Percentiles rank a stretch among this genome's conserved stretches.
phyloP scores from a whole-genome alignment of 1,140 invertebrate species.

The Andrena cerasifolii region DNA sequence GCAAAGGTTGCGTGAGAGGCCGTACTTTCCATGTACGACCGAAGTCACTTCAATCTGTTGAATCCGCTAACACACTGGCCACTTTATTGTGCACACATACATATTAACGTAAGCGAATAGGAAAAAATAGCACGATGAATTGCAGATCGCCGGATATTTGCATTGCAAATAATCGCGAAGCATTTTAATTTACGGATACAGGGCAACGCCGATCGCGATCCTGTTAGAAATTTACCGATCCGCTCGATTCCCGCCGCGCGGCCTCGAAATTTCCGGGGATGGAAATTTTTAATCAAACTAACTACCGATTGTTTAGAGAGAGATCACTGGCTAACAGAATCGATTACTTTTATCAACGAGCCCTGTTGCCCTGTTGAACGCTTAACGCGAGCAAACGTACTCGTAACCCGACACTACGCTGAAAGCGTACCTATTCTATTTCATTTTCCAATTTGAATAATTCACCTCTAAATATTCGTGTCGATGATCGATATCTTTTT shows the following conservation, averaged over 20 bases:
- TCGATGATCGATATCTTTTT: no score
- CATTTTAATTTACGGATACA: slow-evolving; percentile 39
- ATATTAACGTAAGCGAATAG: slow-evolving; percentile 22
- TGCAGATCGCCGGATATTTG: slow-evolving; percentile 22
- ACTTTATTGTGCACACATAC: slow-evolving; percentile 3
- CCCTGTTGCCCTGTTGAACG: background rate
- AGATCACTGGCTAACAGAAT: background rate
- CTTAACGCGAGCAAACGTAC: background rate
- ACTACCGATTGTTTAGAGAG: background rate
- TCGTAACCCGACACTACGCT: background rate
- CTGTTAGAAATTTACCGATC: slow-evolving; percentile 24
- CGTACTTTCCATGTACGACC: background rate
- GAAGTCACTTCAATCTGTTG: slow-evolving; percentile 15
- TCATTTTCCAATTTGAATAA: no score
- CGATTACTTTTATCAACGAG: background rate
- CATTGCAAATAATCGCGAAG: slow-evolving; percentile 35
- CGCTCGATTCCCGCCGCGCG: background rate
- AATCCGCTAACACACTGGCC: slow-evolving; percentile 19
- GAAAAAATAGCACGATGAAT: slow-evolving; percentile 34
- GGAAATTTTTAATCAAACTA: slow-evolving; percentile 9
- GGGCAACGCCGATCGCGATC: slow-evolving; percentile 1
- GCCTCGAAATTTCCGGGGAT: background rate
- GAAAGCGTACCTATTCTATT: no score
- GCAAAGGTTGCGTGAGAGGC: slow-evolving; percentile 27
- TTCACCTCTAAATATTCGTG: no score